Evolutionary conservation across 2,888 invertebrate species (phyloP), one percentile per base, ranked within the genome.

Genomic region (Tenthredo livida): DNA sequence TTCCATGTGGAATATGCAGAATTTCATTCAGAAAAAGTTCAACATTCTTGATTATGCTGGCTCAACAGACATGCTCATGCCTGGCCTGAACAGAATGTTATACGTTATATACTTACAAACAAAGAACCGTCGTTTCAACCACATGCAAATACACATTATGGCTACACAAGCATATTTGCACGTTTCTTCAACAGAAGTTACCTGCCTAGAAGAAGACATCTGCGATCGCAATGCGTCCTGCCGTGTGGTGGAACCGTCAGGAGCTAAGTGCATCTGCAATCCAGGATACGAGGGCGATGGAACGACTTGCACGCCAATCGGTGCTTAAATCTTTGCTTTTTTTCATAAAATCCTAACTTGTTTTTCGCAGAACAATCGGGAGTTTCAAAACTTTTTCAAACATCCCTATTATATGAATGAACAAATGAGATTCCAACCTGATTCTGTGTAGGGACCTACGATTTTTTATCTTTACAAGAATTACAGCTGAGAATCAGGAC

Each of bases 211-310:
- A 86, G 94, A 94, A 65, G 95, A 95, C 85, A 94, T 95, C 58
- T 98, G 98, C 90, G 96, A 96, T 87, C 92, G 94, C 0, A 96
- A 97, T 90, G 97, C 98, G 40, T 95, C 95, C 73, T 98, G 98
- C 92, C 94, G 95, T 43, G 96, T 95, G 89, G 96, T 97, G 87
- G 96, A 96, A 47, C 88, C 90, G 25, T 93, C 94, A 43, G 94
- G 95, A 10, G 96, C 96, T 73, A 96, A 95, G 86, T 98, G 98
- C 92, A 95, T 96, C 85, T 99, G 99, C 93, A 95, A 96, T 88
- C 93, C 95, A 1, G 98, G 98, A 65, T 98, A 96, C 93, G 95
- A 95, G 86, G 98, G 98, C 84, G 97, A 98, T 92, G 98, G 98
- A 17, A 95, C 95, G 87, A 93, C 93, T n/a, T 98, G 98, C 93